Conservation (phyloP, 2,113 vertebrate species). For the Actenoides lindsayi region DNA sequence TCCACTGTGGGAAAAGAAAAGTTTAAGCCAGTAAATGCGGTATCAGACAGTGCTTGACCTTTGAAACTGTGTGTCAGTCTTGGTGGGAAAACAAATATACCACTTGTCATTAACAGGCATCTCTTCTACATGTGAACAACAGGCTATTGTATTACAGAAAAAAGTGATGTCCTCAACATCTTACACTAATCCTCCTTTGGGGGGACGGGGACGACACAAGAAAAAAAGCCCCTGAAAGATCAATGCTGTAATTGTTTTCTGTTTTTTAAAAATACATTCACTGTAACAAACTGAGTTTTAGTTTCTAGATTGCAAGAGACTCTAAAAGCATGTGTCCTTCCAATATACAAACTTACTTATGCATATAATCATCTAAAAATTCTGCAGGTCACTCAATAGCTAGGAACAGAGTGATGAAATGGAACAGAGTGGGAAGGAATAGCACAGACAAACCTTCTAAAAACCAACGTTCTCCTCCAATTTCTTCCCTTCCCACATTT, state of each 20-base stretch:
- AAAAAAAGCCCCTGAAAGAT: background rate
- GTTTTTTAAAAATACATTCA: background rate
- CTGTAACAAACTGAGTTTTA: background rate
- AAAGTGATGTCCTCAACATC: constrained; percentile 23
- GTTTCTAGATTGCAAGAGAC: background rate
- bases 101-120: constrained; percentile 56
- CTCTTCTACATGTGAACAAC: constrained; percentile 61
- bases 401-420: background rate
- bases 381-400: background rate
- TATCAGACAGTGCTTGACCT: constrained; percentile 75
- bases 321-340: background rate
- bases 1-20: constrained; percentile 69
- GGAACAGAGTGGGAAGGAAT: background rate
- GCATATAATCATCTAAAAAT: background rate
- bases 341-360: background rate
- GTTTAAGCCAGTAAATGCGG: constrained; percentile 66
- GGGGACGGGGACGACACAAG: no score
- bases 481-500: background rate
- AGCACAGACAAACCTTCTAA: background rate
- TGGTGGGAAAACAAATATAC: constrained; percentile 82
- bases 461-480: background rate
- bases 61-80: constrained; percentile 68
- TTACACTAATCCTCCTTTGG: background rate
- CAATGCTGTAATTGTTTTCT: background rate
- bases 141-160: constrained; percentile 59